Conservation (phyloP, 2,888 invertebrate genomes). For the Melanotus villosus region DNA sequence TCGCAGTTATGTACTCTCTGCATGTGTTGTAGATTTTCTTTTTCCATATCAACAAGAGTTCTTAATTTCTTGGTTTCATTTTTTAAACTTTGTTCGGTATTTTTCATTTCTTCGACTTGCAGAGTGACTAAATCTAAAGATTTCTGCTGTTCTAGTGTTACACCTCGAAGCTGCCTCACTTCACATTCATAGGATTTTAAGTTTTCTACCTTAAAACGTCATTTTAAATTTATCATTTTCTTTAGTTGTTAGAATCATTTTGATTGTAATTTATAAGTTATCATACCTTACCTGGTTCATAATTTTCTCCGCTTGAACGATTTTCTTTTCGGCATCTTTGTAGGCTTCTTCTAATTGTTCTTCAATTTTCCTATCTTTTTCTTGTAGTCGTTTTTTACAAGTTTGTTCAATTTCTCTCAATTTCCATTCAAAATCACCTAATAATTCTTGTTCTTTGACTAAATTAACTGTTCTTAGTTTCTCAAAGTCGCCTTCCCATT, state of each 20-base stretch:
- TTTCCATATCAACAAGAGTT: slow-evolving; percentile 64
- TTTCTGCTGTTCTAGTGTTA: slow-evolving; percentile 74
- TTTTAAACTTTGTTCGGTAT: slow-evolving; percentile 72
- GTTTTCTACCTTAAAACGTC: slow-evolving; percentile 66
- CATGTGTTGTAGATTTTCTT: slow-evolving; percentile 66
- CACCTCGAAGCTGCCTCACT: slow-evolving; percentile 71
- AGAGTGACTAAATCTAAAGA: slow-evolving; percentile 71
- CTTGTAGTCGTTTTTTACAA: slow-evolving; percentile 76
- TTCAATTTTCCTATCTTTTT: slow-evolving; percentile 73
- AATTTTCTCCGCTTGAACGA: slow-evolving; percentile 65
- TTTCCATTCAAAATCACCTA: slow-evolving; percentile 90
- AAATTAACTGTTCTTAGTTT: slow-evolving; percentile 77
- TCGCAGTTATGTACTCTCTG: slow-evolving; percentile 66
- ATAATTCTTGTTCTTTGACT: slow-evolving; percentile 79
- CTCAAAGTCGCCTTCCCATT: slow-evolving; percentile 80
- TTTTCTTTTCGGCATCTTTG: slow-evolving; percentile 64
- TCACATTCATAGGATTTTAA: slow-evolving; percentile 73
- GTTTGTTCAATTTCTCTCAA: slow-evolving; percentile 81
- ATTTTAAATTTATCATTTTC: slow-evolving; percentile 11
- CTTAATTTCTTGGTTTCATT: slow-evolving; percentile 69
- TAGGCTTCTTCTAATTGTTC: slow-evolving; percentile 70
- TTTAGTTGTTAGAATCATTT: background rate
- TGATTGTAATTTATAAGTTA: background rate
- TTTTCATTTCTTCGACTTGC: slow-evolving; percentile 72
- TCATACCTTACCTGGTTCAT: slow-evolving; percentile 61